Evolutionary conservation across 2,113 vertebrate genomes (phyloP).

Genomic region (Collichthys lucidus): DNA sequence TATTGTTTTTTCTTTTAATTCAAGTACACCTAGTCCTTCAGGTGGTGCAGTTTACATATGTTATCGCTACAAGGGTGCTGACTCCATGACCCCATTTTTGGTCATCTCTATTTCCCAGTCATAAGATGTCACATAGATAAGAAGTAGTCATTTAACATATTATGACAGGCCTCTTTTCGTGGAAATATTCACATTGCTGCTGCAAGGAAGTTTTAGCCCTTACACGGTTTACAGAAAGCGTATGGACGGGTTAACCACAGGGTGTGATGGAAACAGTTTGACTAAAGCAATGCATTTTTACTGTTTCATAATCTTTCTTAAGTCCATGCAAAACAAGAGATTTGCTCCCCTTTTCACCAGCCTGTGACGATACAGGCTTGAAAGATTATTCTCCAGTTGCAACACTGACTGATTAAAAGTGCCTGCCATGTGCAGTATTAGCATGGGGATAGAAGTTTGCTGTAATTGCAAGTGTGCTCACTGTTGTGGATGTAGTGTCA

Average conservation of each 20-base stretch:
- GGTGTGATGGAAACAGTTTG: constrained; percentile 57
- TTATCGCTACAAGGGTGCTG: not conserved
- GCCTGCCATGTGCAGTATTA: constrained; percentile 63
- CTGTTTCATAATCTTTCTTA: constrained; percentile 78
- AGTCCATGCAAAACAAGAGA: constrained; percentile 71
- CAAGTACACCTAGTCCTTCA: not conserved
- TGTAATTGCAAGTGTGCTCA: constrained; percentile 63
- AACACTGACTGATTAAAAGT: constrained; percentile 79
- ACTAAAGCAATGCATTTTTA: constrained; percentile 64
- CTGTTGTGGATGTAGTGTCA: constrained; percentile 43
- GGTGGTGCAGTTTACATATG: not conserved
- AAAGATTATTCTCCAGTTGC: constrained; percentile 76
- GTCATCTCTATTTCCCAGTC: not conserved
- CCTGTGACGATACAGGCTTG: constrained; percentile 64
- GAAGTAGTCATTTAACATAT: constrained; percentile 12
- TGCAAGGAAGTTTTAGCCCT: not conserved
- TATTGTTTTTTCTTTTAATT: not conserved
- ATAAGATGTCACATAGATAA: constrained; percentile 25
- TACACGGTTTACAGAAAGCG: constrained; percentile 6
- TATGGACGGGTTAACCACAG: constrained; percentile 60
- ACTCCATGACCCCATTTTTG: not conserved
- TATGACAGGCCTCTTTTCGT: constrained; percentile 3
- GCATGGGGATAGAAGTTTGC: constrained; percentile 52
- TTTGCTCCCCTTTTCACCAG: constrained; percentile 71
- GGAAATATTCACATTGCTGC: constrained; percentile 51